Base-by-base conservation (phyloP, 2,113 vertebrate species). In the Myotis yumanensis region DNA sequence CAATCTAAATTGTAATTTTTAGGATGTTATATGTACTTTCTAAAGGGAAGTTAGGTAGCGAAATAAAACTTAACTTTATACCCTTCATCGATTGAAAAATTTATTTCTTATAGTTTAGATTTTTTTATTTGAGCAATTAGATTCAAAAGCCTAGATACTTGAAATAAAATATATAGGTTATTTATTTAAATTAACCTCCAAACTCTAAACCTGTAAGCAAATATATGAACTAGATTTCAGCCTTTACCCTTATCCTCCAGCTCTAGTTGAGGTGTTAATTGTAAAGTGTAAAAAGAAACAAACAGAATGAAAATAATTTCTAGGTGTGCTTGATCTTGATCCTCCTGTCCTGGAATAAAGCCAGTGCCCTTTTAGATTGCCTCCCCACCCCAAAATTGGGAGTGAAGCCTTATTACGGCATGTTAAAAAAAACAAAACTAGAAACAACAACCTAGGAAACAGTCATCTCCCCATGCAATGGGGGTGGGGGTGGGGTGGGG, bases 111-210 rank as follows among this genome's bases (percentile, higher is more conserved):
- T 0, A 73, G 20, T 3, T 81, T 40, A 12, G 68, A 52, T 82
- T 88, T 95, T 59, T 95, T 59, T 46, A 4, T 89, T 59, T 80
- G 73, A 91, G 40, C 62, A 18, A 4, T 73, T 91, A 23, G 40
- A 86, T 79, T 95, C 6, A 94, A 73, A 95, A 94, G 11, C 32
- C 14, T 90, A 11, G 9, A 51, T 5, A 43, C 52, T 89, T 86
- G 40, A 54, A 84, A 52, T 84, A 46, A 17, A 72, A 11, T 32
- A n/a, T 51, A 30, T 77, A 46, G 22, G 3, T 92, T 72, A 37
- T 59, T 4, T 76, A 54, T 85, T 84, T 89, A 82, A 71, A 71
- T 84, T 85, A 85, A 14, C 10, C 59, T 95, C 25, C 28, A 90
- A 80, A 48, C 69, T 35, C 14, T 79, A 64, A 89, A 14, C n/a